Conservation (phyloP, 2,888 invertebrate species). For the Polylopha cassiicola region DNA sequence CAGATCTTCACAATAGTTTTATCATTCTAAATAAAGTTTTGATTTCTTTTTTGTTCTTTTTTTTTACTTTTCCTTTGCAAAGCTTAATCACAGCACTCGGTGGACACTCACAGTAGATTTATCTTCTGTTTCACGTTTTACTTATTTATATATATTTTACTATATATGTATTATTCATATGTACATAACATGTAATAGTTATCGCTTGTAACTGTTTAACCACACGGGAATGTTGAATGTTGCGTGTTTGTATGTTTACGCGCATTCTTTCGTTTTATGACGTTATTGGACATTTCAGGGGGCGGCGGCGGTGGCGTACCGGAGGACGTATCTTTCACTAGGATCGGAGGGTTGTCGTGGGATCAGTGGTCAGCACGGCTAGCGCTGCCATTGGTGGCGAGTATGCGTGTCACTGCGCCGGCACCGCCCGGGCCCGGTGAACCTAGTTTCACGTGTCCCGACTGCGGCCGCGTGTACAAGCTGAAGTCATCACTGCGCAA, state of each 20-base stretch:
- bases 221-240: constrained; percentile 59
- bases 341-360: constrained; percentile 83
- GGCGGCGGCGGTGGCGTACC: constrained; percentile 39
- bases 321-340: constrained; percentile 84
- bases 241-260: constrained; percentile 29
- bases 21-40: constrained; percentile 62
- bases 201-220: constrained; percentile 66
- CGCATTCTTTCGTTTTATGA: constrained; percentile 33
- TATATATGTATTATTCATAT: constrained; percentile 35
- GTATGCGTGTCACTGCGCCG: constrained; percentile 71
- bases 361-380: constrained; percentile 86
- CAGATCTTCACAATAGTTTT: constrained; percentile 30
- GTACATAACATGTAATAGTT: constrained; percentile 55
- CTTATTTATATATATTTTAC: constrained; percentile 32
- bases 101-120: constrained; percentile 69
- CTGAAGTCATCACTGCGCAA: constrained; percentile 89
- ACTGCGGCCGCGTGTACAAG: constrained; percentile 91
- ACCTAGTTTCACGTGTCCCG: constrained; percentile 84
- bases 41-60: constrained; percentile 59
- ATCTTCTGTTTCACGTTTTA: constrained; percentile 41
- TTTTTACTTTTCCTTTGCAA: constrained; percentile 68
- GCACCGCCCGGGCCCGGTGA: constrained; percentile 55
- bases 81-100: constrained; percentile 76
- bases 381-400: constrained; percentile 82
- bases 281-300: constrained; percentile 50